Conservation (phyloP, 2,113 vertebrate genomes). For the Oplegnathus fasciatus region DNA sequence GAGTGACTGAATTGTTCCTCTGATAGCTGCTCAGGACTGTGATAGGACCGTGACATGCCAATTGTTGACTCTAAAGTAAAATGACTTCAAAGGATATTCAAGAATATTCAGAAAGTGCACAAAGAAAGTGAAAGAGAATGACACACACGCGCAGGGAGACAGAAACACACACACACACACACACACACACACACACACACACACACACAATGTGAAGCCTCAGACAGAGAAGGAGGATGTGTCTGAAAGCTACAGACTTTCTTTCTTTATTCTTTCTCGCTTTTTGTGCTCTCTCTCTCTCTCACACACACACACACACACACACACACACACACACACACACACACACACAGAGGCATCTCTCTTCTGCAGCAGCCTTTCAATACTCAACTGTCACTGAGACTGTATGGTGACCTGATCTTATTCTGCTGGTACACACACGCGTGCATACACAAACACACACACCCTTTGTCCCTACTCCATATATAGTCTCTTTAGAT, state of each 20-base stretch:
- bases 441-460: slow-evolving; percentile 49
- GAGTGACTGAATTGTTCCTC: too few species aligned
- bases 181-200: neutral
- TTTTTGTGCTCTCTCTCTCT: slow-evolving; percentile 27
- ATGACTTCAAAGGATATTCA: neutral
- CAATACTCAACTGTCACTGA: slow-evolving; percentile 82
- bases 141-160: too few species aligned
- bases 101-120: neutral
- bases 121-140: neutral
- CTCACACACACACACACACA: slow-evolving; percentile 48
- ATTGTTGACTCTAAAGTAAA: neutral
- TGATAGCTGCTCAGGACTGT: neutral
- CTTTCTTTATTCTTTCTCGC: slow-evolving; percentile 63
- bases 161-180: neutral
- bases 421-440: slow-evolving; percentile 79
- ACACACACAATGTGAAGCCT: slow-evolving; percentile 27
- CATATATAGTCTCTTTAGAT: slow-evolving; percentile 54
- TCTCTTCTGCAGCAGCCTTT: slow-evolving; percentile 78
- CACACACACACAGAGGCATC: slow-evolving; percentile 72
- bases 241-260: slow-evolving; percentile 66
- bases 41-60: neutral
- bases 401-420: slow-evolving; percentile 85
- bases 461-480: slow-evolving; percentile 53
- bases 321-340: slow-evolving; percentile 40
- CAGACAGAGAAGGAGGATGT: slow-evolving; percentile 43